Evolutionary conservation across 2,888 invertebrate genomes (phyloP).

Genomic region (Pecten maximus): DNA sequence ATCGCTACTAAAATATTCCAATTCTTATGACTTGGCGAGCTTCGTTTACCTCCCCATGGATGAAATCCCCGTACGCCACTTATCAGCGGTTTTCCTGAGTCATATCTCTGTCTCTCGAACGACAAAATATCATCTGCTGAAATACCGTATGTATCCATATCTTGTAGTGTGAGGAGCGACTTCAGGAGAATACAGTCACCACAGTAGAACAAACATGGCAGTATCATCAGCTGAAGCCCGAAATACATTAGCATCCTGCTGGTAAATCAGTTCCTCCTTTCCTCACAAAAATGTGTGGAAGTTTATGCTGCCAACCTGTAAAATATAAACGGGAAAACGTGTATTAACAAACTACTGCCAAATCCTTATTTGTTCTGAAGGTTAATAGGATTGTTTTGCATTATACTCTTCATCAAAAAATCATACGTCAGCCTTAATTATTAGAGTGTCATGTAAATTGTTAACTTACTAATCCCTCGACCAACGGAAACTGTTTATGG

Average conservation of each 20-base stretch:
- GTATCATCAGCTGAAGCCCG: background rate
- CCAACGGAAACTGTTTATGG: no score
- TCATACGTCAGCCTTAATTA: no score
- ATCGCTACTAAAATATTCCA: background rate
- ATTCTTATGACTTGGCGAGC: background rate
- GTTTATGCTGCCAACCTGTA: background rate
- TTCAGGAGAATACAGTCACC: background rate
- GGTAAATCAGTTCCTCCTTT: background rate
- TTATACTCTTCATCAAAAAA: no score
- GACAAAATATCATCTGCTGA: background rate
- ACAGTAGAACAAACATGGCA: background rate
- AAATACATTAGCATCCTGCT: background rate
- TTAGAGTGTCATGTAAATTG: no score
- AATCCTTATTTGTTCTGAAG: no score
- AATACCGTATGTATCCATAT: background rate
- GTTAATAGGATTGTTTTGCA: no score
- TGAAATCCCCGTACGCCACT: background rate
- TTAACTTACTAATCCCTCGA: no score
- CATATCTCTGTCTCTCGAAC: background rate
- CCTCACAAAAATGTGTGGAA: background rate
- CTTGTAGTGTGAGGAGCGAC: background rate
- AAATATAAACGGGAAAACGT: background rate
- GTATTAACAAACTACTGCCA: no score
- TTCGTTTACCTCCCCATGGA: constrained; percentile 9
- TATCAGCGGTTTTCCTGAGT: background rate